phyloP scores from a whole-genome alignment of 2,888 invertebrate species.

The Andrena dorsata region DNA sequence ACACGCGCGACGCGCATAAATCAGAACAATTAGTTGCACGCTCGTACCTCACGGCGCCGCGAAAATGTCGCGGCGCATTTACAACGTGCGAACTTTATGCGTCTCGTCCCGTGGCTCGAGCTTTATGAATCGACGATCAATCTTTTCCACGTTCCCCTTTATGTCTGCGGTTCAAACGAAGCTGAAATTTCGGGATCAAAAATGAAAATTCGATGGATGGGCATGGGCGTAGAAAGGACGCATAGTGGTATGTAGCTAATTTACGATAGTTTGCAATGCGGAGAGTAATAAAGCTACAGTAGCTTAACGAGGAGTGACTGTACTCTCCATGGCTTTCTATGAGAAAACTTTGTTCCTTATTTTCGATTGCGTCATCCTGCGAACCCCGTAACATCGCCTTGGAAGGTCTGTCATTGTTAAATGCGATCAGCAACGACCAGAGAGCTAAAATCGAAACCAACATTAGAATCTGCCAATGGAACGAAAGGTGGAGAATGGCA shows the following conservation, averaged over 20 bases:
- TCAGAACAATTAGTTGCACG: slow-evolving; percentile 78
- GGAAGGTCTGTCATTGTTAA: not conserved
- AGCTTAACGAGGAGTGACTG: too few relatives aligned
- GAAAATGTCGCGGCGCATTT: slow-evolving; percentile 67
- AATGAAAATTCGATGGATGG: too few relatives aligned
- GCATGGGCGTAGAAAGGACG: too few relatives aligned
- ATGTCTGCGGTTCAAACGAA: not conserved
- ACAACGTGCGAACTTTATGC: slow-evolving; percentile 53
- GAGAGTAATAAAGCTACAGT: too few relatives aligned
- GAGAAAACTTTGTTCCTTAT: too few relatives aligned
- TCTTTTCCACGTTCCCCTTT: not conserved
- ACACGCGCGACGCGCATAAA: slow-evolving; percentile 72
- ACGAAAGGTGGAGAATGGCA: slow-evolving; percentile 71
- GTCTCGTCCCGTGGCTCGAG: slow-evolving; percentile 10
- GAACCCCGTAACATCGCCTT: not conserved
- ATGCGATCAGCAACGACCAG: not conserved
- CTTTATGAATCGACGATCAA: slow-evolving; percentile 47
- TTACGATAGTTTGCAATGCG: too few relatives aligned
- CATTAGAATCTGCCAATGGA: slow-evolving; percentile 55
- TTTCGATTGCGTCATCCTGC: not conserved
- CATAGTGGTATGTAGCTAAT: too few relatives aligned
- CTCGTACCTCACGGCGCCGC: slow-evolving; percentile 59
- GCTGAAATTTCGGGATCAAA: not conserved
- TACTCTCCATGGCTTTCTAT: too few relatives aligned
- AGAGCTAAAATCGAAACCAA: slow-evolving; percentile 51